Percentiles rank a stretch among this genome's conserved stretches.
Evolutionary conservation across 2,797 vertebrate species (phyloP).

Genomic region (Lycodopsis pacificus): DNA sequence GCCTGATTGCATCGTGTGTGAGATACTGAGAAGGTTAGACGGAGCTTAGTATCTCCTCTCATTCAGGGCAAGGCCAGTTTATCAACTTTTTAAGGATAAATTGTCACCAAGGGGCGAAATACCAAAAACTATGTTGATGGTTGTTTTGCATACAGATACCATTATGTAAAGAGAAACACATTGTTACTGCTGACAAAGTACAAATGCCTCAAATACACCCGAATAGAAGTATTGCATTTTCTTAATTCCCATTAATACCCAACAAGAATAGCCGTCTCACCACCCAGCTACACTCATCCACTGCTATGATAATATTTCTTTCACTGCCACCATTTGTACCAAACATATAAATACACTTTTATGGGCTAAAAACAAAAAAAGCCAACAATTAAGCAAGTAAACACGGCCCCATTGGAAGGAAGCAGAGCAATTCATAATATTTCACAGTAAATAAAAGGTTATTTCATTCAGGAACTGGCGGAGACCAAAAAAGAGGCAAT

Average conservation of each 20-base stretch:
- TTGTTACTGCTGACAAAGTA: neutral
- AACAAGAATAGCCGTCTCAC: neutral
- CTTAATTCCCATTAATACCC: neutral
- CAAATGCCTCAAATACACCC: neutral
- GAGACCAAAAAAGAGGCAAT: constrained; percentile 15
- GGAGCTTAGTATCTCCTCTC: constrained; percentile 27
- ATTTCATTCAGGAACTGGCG: neutral
- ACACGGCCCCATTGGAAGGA: too few species aligned
- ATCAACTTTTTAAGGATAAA: neutral
- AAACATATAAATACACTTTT: neutral
- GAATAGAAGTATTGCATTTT: neutral
- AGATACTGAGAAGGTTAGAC: constrained; percentile 67
- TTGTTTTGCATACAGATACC: neutral
- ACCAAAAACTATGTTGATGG: neutral
- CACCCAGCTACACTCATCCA: neutral
- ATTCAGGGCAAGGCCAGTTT: constrained; percentile 42
- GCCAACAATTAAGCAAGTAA: neutral
- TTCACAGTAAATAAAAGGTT: neutral
- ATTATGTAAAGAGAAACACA: neutral
- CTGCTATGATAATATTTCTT: neutral
- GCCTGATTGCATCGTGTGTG: constrained; percentile 72
- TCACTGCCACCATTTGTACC: neutral
- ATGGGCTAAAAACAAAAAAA: neutral
- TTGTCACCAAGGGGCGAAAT: neutral
- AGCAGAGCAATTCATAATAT: neutral